These are phyloP conservation scores for Ceratina japonica DNA, from an alignment of 1,140 invertebrate genomes.

Conservation along the genomic window DNA sequence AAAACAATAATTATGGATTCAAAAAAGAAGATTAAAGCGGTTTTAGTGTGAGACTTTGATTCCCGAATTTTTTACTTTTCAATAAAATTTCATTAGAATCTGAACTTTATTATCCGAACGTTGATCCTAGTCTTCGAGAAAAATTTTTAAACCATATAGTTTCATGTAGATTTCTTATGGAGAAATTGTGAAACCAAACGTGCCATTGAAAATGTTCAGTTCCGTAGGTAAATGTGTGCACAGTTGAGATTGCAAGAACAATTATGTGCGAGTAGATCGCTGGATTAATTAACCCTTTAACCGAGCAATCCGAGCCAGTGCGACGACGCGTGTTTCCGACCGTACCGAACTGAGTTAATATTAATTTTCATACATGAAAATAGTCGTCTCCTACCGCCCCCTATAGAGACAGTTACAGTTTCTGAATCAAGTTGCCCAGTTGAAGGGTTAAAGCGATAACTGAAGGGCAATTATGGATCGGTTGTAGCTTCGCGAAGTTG, in stretches of 20 bases:
- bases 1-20: neutral
- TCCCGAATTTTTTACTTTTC: no score
- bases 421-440: neutral
- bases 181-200: constrained; percentile 10
- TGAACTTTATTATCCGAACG: no score
- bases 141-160: neutral
- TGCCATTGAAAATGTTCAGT: constrained; percentile 25
- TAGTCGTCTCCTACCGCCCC: neutral
- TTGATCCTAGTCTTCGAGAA: neutral
- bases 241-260: neutral
- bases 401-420: neutral
- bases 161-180: no score
- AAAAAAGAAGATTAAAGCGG: no score
- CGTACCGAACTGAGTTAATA: neutral
- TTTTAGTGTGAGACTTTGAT: no score
- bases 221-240: constrained; percentile 2
- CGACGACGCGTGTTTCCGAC: no score
- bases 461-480: constrained; percentile 7
- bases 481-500: neutral
- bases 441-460: constrained; percentile 15
- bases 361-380: neutral
- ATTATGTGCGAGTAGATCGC: neutral
- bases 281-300: constrained; percentile 30
- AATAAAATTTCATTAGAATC: no score
- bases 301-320: neutral